These are phyloP conservation scores for Therioaphis trifolii DNA, from an alignment of 2,888 invertebrate species.

Conservation along the genomic window DNA sequence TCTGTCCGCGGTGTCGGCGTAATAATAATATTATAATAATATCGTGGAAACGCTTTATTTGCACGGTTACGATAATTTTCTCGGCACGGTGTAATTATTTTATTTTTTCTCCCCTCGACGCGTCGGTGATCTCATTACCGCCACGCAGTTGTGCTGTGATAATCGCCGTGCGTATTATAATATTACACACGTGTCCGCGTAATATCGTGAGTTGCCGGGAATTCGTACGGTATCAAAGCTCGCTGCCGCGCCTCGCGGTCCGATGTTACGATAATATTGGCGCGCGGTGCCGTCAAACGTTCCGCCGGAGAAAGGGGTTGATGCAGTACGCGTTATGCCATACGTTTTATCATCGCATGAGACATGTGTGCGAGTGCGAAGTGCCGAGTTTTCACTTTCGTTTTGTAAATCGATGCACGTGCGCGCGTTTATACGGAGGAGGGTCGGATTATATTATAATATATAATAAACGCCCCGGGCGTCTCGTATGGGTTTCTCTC, in stretches of 20 bases:
- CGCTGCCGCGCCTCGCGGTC: not conserved
- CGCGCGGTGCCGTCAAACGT: not conserved
- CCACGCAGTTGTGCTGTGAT: too few relatives aligned
- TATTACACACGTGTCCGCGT: not conserved
- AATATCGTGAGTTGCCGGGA: too few relatives aligned
- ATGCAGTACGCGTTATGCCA: not conserved
- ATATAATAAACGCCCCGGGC: conserved; percentile 11
- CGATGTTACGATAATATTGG: not conserved
- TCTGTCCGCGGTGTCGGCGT: not conserved
- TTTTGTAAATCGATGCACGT: not conserved
- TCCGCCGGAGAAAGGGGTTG: conserved; percentile 51
- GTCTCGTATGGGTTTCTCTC: conserved; percentile 39
- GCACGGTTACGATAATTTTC: too few relatives aligned
- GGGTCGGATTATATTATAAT: conserved; percentile 16
- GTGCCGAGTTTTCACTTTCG: conserved; percentile 56
- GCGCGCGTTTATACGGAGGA: not conserved
- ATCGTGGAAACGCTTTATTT: not conserved
- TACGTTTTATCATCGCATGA: too few relatives aligned
- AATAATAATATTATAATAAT: too few relatives aligned
- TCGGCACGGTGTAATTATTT: too few relatives aligned
- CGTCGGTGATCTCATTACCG: too few relatives aligned
- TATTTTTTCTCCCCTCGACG: too few relatives aligned
- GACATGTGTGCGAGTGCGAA: not conserved
- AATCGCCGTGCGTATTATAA: not conserved
- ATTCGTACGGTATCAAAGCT: not conserved